Percentiles rank a stretch among this genome's conserved stretches.
Conservation (phyloP, 1,140 invertebrate species). For the Thaumetopoea pityocampa region DNA sequence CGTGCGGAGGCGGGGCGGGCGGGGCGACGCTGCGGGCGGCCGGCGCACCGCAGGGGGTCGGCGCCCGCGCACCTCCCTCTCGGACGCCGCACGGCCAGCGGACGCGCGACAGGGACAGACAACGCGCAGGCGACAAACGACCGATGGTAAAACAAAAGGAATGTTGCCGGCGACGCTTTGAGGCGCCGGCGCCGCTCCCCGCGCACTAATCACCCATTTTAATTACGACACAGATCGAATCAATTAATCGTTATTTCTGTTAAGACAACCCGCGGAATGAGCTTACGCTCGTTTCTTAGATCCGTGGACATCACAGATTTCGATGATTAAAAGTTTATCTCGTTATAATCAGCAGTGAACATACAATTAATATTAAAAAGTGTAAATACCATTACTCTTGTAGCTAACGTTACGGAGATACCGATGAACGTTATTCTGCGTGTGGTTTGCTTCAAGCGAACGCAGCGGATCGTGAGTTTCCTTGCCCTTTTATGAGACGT, state of each 20-base stretch:
- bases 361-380: no score
- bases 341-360: slow-evolving; percentile 32
- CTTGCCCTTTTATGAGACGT: slow-evolving; percentile 11
- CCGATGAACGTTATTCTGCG: neutral
- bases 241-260: slow-evolving; percentile 75
- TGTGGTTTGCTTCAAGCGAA: neutral
- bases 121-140: slow-evolving; percentile 70
- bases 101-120: slow-evolving; percentile 17
- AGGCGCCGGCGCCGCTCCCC: slow-evolving; percentile 69
- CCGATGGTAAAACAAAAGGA: slow-evolving; percentile 75
- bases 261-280: slow-evolving; percentile 61
- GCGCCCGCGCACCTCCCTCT: slow-evolving; percentile 54
- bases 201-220: slow-evolving; percentile 74
- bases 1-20: slow-evolving; percentile 66
- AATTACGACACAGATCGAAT: slow-evolving; percentile 75
- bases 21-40: slow-evolving; percentile 68
- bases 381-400: slow-evolving; percentile 17
- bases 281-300: slow-evolving; percentile 34
- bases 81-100: slow-evolving; percentile 29
- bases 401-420: slow-evolving; percentile 11
- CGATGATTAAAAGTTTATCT: slow-evolving; percentile 43
- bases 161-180: slow-evolving; percentile 71
- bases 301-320: slow-evolving; percentile 34
- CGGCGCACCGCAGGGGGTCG: slow-evolving; percentile 66
- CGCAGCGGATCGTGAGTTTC: neutral